Evolutionary conservation across 2,797 vertebrate genomes (phyloP).

Genomic region (Lindbergichthys nudifrons): DNA sequence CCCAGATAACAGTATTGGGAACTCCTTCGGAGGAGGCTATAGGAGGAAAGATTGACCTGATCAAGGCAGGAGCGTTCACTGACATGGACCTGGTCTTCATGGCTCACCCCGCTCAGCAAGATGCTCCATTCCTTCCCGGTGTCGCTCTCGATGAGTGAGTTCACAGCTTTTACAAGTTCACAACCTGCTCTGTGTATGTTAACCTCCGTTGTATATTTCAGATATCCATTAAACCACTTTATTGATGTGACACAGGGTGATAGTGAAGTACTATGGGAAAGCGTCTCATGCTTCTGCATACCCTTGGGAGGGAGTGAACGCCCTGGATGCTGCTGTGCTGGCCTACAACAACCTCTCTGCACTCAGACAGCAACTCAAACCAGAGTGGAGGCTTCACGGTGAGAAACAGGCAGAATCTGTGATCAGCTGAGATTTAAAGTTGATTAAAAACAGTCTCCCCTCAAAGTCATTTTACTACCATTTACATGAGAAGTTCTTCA

Average conservation of each 20-base stretch:
- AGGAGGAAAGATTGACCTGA: constrained; percentile 92
- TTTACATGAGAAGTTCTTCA: neutral
- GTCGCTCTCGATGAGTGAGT: constrained; percentile 86
- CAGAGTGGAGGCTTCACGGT: constrained; percentile 92
- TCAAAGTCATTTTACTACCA: neutral
- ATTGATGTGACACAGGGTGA: constrained; percentile 81
- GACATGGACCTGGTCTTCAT: constrained; percentile 91
- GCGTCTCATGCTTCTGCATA: constrained; percentile 91
- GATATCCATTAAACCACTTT: neutral
- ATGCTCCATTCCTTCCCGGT: constrained; percentile 85
- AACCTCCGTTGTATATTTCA: neutral
- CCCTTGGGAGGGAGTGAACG: constrained; percentile 93
- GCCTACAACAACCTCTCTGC: constrained; percentile 92
- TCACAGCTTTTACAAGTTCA: neutral
- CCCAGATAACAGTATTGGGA: constrained; percentile 89
- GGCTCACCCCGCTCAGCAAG: constrained; percentile 92
- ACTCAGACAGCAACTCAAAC: constrained; percentile 93
- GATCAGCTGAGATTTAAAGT: neutral
- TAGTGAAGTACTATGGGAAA: constrained; percentile 91
- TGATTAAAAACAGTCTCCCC: neutral
- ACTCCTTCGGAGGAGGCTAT: constrained; percentile 91
- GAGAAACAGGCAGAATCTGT: constrained; percentile 19
- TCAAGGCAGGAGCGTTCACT: constrained; percentile 88
- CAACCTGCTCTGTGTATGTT: neutral
- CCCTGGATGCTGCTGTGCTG: constrained; percentile 93